These are phyloP conservation scores for Tridacna crocea DNA, from an alignment of 2,888 invertebrate species.

Conservation along the genomic window DNA sequence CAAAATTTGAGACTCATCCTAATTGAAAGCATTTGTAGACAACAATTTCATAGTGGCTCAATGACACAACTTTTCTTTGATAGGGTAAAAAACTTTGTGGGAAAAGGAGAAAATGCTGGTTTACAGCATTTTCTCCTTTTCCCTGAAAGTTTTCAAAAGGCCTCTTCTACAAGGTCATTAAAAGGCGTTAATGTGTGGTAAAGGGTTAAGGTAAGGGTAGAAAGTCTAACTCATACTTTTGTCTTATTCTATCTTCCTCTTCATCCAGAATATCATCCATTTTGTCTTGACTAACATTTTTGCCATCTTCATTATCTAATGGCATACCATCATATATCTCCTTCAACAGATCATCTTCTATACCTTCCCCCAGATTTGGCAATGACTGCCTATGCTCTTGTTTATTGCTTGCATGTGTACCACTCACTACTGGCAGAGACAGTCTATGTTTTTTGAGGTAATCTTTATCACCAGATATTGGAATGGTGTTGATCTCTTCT, in stretches of 20 bases:
- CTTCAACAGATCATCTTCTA: conserved; percentile 39
- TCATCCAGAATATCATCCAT: background rate
- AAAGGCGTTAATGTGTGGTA: no score
- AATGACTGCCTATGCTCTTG: conserved; percentile 34
- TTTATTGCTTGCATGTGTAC: background rate
- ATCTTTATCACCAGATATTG: conserved; percentile 45
- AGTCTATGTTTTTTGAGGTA: conserved; percentile 58
- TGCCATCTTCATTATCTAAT: conserved; percentile 22
- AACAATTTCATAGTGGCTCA: no score
- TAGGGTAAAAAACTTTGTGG: no score
- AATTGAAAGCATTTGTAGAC: no score
- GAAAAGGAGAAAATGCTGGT: no score
- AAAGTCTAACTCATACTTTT: background rate
- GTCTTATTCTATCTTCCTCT: conserved; percentile 4
- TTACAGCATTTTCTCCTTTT: no score
- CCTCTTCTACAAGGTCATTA: no score
- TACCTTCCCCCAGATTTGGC: conserved; percentile 49
- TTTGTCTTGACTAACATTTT: background rate
- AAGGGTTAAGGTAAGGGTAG: no score
- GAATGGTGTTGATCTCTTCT: conserved; percentile 56
- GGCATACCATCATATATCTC: conserved; percentile 48
- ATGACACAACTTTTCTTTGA: no score
- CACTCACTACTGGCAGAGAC: conserved; percentile 45
- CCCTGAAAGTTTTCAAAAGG: no score
- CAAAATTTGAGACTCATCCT: no score